Conservation (phyloP, 2,888 invertebrate species). For the Hypomecis punctinalis region DNA sequence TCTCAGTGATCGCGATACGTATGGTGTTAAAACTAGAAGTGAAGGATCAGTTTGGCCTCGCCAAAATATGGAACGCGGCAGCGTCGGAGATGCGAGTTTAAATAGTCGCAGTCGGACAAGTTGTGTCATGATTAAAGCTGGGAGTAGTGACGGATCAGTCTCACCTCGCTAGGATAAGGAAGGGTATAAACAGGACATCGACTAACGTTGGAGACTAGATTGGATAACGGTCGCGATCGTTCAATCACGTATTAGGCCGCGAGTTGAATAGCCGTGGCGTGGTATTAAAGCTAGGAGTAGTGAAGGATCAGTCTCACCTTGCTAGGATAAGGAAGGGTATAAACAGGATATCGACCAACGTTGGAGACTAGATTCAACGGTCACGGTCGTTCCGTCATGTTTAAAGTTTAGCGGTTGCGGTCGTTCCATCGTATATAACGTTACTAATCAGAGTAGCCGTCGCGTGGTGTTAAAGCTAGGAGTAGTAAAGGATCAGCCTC, state of each 20-base stretch:
- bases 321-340: constrained; percentile 7
- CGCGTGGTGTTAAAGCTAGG: background rate
- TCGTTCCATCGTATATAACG: too few relatives aligned
- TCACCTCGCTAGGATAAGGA: background rate
- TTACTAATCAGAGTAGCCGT: background rate
- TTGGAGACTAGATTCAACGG: background rate
- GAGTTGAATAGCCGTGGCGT: too few relatives aligned
- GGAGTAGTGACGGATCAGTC: background rate
- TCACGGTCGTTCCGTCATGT: constrained; percentile 33
- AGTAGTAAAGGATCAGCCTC: background rate
- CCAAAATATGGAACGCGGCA: background rate
- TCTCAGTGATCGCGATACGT: too few relatives aligned
- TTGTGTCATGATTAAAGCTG: too few relatives aligned
- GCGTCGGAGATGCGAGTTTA: background rate
- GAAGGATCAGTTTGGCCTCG: background rate
- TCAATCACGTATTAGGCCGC: too few relatives aligned
- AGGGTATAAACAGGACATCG: background rate
- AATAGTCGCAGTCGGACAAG: too few relatives aligned
- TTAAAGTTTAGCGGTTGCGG: too few relatives aligned
- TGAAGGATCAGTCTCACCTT: background rate
- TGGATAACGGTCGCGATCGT: too few relatives aligned
- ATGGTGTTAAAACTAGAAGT: too few relatives aligned
- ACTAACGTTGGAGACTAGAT: too few relatives aligned
- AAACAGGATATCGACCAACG: background rate
- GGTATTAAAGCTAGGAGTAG: too few relatives aligned